Evolutionary conservation across 2,888 invertebrate species (phyloP), one percentile per base, ranked within the genome.

Genomic region (Acronicta psi): DNA sequence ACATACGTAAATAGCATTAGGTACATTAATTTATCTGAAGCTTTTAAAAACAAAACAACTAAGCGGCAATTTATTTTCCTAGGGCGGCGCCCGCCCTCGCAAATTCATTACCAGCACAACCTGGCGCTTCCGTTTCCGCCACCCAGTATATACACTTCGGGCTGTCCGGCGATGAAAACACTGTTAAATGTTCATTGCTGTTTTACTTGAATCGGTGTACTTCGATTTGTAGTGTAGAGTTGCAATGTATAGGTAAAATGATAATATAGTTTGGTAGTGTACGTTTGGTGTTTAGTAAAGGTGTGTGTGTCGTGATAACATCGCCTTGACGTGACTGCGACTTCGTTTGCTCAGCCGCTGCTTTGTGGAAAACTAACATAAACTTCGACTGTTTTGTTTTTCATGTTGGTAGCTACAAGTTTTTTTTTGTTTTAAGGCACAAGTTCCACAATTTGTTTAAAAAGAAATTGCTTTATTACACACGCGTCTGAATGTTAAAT

Each of bases 41-140:
- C 82, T 79, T 88, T 88, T 83, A 79, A 86, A 89, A 90, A 86
- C 84, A 90, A 89, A 91, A 86, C 88, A 90, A 84, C 85, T 84
- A 85, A 78, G 76, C 71, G 72, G 90, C 81, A 88, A 92, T 92
- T 88, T 89, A 89, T 91, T 90, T 87, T 85, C 82, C 75, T 85
- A 85, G 89, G 90, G 90, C 88, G 89, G 85, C 90, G 86, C 85
- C 90, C 88, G 86, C 92, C 91, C 86, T 77, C 84, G 91, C 92
- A 89, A 93, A 93, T 93, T 93, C 92, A 93, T 93, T 93, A 93
- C 91, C 78, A 84, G 84, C 85, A 89, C 86, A 88, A 91, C 85
- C 88, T 84, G 88, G 86, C 84, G 89, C 92, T 93, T 93, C 93
- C 92, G 93, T 87, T 92, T 92, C 92, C 93, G 87, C 67, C 75